Evolutionary conservation across 2,888 invertebrate species (phyloP).

Genomic region (Zaprionus bogoriensis): DNA sequence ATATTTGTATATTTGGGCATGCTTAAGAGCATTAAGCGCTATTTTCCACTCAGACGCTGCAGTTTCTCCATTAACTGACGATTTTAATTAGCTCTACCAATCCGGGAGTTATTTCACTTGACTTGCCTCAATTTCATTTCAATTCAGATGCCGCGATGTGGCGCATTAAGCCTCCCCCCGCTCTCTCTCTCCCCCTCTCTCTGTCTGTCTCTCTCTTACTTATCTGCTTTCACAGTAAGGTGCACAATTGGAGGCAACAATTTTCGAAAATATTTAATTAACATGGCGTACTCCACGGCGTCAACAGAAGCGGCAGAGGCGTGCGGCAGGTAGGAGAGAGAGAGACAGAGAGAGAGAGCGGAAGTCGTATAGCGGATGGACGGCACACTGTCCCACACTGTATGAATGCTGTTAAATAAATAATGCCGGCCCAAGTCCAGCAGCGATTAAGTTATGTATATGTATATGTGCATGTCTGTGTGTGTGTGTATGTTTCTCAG

Average conservation of each 20-base stretch:
- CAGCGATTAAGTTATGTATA: conserved; percentile 4
- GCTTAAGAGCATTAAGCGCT: not conserved
- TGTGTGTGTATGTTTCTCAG: too few relatives aligned
- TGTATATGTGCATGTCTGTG: too few relatives aligned
- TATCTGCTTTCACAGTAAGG: not conserved
- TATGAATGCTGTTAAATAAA: conserved; percentile 24
- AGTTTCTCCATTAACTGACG: conserved; percentile 8
- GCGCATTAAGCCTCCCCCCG: not conserved
- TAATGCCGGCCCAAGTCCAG: conserved; percentile 11
- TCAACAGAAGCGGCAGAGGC: conserved; percentile 6
- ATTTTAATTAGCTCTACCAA: conserved; percentile 26
- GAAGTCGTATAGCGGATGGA: not conserved
- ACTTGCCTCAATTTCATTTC: conserved; percentile 9
- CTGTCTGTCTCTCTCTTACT: not conserved
- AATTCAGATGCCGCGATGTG: not conserved
- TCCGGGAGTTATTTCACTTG: conserved; percentile 16
- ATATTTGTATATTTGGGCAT: not conserved
- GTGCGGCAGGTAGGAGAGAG: not conserved
- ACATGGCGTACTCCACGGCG: not conserved
- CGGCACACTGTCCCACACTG: not conserved
- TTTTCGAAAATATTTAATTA: conserved; percentile 37
- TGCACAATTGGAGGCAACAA: conserved; percentile 1
- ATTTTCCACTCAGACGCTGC: not conserved
- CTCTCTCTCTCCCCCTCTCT: not conserved
- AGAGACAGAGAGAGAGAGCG: not conserved